Conservation (phyloP, 1,140 invertebrate species). For the Drosophila pruinosa region DNA sequence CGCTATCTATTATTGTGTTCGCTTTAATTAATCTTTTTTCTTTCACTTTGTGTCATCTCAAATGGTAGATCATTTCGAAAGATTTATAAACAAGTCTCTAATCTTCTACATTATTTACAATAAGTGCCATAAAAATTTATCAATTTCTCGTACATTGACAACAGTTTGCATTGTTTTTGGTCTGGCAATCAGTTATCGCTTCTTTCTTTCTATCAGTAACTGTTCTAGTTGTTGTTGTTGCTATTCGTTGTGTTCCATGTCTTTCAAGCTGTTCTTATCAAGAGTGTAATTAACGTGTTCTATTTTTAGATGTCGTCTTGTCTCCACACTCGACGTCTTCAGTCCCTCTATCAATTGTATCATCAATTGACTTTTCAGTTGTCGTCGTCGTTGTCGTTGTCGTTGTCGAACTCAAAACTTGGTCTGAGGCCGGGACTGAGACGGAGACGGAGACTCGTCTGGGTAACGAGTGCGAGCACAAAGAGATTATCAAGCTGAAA, state of each 20-base stretch:
- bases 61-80: not conserved
- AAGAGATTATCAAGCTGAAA: constrained; percentile 60
- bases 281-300: constrained; percentile 57
- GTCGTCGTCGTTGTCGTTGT: constrained; percentile 11
- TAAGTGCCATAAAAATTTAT: constrained; percentile 9
- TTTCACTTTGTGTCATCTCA: not conserved
- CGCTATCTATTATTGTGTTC: no score
- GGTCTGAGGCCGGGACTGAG: not conserved
- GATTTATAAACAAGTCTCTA: not conserved
- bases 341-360: constrained; percentile 57
- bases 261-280: constrained; percentile 25
- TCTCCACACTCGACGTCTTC: constrained; percentile 17
- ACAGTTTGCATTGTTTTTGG: constrained; percentile 16
- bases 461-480: constrained; percentile 14
- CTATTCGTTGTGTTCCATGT: not conserved
- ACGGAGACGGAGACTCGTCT: constrained; percentile 5
- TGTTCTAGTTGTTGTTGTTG: not conserved
- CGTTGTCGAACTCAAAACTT: constrained; percentile 1
- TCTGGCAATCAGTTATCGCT: constrained; percentile 23
- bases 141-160: constrained; percentile 5
- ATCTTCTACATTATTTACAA: constrained; percentile 21
- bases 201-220: not conserved
- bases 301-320: constrained; percentile 56
- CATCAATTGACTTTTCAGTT: constrained; percentile 60
- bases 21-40: no score